phyloP scores from a whole-genome alignment of 2,797 vertebrate species.

The Xiphophorus birchmanni region DNA sequence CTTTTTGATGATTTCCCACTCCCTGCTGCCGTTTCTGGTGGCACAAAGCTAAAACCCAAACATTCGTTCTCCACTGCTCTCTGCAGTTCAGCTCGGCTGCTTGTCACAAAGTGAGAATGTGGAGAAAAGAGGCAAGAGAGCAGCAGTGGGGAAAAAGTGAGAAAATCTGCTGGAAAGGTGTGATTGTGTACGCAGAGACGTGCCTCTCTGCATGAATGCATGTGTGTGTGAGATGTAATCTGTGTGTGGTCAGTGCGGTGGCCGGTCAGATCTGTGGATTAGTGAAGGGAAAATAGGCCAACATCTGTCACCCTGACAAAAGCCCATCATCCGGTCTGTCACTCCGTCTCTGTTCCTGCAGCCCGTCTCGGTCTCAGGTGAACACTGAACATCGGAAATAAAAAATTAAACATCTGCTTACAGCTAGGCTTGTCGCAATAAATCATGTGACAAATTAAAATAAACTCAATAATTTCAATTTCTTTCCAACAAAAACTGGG shows the following conservation, averaged over 20 bases:
- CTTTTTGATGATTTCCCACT: background rate
- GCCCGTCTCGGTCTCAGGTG: background rate
- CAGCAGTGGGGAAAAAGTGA: background rate
- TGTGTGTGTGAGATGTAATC: constrained; percentile 33
- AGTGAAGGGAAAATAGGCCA: constrained; percentile 74
- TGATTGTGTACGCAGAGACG: background rate
- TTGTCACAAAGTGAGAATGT: background rate
- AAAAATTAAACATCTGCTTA: background rate
- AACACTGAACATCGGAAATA: background rate
- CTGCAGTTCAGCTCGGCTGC: background rate
- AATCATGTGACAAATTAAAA: no score
- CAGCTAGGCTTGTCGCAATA: no score
- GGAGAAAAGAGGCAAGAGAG: background rate
- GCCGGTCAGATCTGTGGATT: constrained; percentile 59
- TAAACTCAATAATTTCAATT: no score
- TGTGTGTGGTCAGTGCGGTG: constrained; percentile 43
- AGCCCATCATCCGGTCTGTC: constrained; percentile 42
- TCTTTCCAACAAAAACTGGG: no score
- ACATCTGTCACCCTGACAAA: constrained; percentile 76
- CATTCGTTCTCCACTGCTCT: background rate
- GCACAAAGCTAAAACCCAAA: background rate
- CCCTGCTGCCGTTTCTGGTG: background rate
- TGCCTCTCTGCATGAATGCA: constrained; percentile 4
- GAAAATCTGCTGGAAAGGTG: constrained; percentile 21
- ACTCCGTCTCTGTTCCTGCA: background rate